A percentile compares a stretch with the other conserved stretches of the same genome.
These are phyloP conservation scores for Oxycera nigricornis DNA, from an alignment of 2,888 invertebrate species.

Conservation along the genomic window DNA sequence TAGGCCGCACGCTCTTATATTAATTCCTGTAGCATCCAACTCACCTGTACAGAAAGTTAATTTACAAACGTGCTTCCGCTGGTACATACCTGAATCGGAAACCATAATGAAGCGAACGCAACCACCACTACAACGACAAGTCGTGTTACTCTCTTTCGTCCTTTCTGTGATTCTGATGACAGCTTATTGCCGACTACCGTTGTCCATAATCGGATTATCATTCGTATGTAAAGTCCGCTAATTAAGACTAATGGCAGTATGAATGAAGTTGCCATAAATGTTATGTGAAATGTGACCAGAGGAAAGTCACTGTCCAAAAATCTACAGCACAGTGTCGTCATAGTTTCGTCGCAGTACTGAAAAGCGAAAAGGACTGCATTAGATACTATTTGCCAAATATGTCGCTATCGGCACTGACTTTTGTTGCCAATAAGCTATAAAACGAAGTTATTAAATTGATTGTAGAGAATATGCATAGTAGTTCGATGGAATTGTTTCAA, in stretches of 20 bases:
- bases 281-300: constrained; percentile 66
- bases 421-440: neutral
- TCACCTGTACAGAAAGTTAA: neutral
- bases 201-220: constrained; percentile 86
- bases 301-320: constrained; percentile 66
- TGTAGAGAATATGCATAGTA: no score
- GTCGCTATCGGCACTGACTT: neutral
- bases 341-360: constrained; percentile 8
- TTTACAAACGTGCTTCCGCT: constrained; percentile 53
- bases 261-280: constrained; percentile 86
- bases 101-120: constrained; percentile 94
- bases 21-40: constrained; percentile 15
- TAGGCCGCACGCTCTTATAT: neutral
- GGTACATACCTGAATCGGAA: constrained; percentile 82
- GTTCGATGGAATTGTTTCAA: no score
- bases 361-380: neutral
- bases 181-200: constrained; percentile 78
- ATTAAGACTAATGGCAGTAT: constrained; percentile 85
- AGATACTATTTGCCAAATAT: no score
- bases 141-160: constrained; percentile 86
- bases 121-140: constrained; percentile 91
- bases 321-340: constrained; percentile 59
- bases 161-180: constrained; percentile 77
- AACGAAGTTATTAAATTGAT: no score
- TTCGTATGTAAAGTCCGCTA: constrained; percentile 84